These are phyloP conservation scores for Lasiurus cinereus DNA, from an alignment of 2,113 vertebrate genomes.

Conservation along the genomic window DNA sequence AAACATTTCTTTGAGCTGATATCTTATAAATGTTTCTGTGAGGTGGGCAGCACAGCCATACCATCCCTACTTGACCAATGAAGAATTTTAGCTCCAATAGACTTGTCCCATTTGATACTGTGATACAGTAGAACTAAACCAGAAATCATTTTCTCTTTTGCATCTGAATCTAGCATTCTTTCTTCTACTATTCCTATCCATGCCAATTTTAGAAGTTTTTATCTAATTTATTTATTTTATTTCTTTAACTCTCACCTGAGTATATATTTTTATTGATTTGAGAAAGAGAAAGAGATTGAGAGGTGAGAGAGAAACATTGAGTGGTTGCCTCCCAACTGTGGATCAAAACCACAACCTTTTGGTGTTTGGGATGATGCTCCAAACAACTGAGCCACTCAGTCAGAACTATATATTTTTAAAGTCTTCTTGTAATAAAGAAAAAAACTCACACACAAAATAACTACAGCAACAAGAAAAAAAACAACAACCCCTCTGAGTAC, in stretches of 20 bases:
- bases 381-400: not conserved
- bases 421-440: conserved; percentile 5
- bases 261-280: not conserved
- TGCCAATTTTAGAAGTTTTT: not conserved
- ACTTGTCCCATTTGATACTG: not conserved
- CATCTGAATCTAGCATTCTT: not conserved
- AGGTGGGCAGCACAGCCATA: not conserved
- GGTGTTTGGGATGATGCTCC: not conserved
- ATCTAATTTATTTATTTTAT: not conserved
- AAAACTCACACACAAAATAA: too few relatives aligned
- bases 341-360: not conserved
- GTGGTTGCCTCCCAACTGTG: not conserved
- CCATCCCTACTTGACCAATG: not conserved
- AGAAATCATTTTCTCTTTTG: not conserved
- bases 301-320: not conserved
- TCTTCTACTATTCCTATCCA: not conserved
- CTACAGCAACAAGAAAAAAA: too few relatives aligned
- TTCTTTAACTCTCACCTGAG: not conserved
- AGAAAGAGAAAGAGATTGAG: not conserved
- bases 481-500: not conserved
- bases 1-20: too few relatives aligned
- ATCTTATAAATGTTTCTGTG: not conserved
- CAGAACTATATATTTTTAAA: not conserved
- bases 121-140: not conserved
- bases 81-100: not conserved